Percentiles rank a stretch among this genome's conserved stretches.
Evolutionary conservation across 2,797 vertebrate species (phyloP).

Genomic region (Hapalemur alaotrensis): DNA sequence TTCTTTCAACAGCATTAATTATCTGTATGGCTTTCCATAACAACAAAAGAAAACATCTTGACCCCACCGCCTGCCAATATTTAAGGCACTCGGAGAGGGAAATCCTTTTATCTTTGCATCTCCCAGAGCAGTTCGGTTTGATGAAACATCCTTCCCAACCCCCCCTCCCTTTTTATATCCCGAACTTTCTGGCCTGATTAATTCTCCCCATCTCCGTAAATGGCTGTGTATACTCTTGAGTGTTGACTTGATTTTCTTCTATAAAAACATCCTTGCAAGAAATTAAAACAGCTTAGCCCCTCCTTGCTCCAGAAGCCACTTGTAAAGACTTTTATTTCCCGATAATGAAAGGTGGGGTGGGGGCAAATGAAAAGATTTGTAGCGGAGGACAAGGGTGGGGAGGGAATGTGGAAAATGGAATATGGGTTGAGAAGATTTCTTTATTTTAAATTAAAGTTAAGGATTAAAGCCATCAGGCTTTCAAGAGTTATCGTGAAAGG

Average conservation of each 20-base stretch:
- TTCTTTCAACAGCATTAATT: slow-evolving; percentile 91
- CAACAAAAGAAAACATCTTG: slow-evolving; percentile 87
- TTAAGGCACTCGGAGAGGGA: slow-evolving; percentile 81
- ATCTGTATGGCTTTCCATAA: slow-evolving; percentile 88
- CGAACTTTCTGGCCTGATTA: slow-evolving; percentile 86
- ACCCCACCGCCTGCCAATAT: slow-evolving; percentile 87
- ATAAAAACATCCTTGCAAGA: slow-evolving; percentile 84
- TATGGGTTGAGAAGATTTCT: slow-evolving; percentile 83
- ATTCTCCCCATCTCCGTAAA: slow-evolving; percentile 82
- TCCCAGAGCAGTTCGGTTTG: slow-evolving; percentile 83
- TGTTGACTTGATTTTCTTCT: slow-evolving; percentile 83
- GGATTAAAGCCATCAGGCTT: slow-evolving; percentile 85
- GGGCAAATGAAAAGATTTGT: slow-evolving; percentile 50
- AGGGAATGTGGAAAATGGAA: slow-evolving; percentile 64
- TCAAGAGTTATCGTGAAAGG: slow-evolving; percentile 83
- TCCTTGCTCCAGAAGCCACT: slow-evolving; percentile 76
- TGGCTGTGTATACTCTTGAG: slow-evolving; percentile 78
- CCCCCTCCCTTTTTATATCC: slow-evolving; percentile 74
- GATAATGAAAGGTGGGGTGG: slow-evolving; percentile 4
- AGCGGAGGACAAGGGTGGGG: neutral
- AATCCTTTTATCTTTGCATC: slow-evolving; percentile 86
- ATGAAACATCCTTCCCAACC: slow-evolving; percentile 76
- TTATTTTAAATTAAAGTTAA: slow-evolving; percentile 88
- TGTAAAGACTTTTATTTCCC: slow-evolving; percentile 68
- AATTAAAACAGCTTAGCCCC: slow-evolving; percentile 82